phyloP scores from a whole-genome alignment of 2,888 invertebrate genomes.

The Thalpophila matura region DNA sequence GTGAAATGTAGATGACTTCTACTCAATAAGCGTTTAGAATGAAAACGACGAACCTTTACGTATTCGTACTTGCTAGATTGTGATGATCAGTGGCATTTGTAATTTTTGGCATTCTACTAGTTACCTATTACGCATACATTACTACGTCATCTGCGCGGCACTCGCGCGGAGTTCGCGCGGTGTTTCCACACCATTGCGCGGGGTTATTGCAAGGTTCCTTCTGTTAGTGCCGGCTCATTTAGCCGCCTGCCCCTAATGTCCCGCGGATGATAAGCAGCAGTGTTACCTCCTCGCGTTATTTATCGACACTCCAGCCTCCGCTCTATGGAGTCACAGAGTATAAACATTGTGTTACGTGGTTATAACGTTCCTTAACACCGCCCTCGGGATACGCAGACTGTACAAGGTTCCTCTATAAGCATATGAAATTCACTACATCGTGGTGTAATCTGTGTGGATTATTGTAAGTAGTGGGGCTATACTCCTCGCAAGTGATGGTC shows the following conservation, averaged over 20 bases:
- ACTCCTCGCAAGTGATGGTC: slow-evolving; percentile 28
- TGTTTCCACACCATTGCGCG: slow-evolving; percentile 28
- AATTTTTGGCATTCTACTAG: too few relatives aligned
- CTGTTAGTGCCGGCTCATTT: slow-evolving; percentile 45
- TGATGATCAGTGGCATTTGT: too few relatives aligned
- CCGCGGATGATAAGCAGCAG: slow-evolving; percentile 18
- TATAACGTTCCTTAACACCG: slow-evolving; percentile 10
- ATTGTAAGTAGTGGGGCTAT: slow-evolving; percentile 36
- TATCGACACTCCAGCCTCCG: background rate
- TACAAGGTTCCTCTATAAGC: background rate
- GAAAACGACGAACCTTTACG: too few relatives aligned
- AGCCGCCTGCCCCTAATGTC: slow-evolving; percentile 26
- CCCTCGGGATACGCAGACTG: slow-evolving; percentile 18
- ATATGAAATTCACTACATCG: slow-evolving; percentile 26
- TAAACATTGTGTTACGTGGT: slow-evolving; percentile 16
- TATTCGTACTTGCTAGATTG: too few relatives aligned
- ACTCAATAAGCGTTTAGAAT: too few relatives aligned
- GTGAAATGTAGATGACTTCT: too few relatives aligned
- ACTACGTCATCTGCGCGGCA: slow-evolving; percentile 17
- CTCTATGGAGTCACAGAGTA: background rate
- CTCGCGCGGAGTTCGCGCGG: slow-evolving; percentile 6
- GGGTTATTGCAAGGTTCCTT: slow-evolving; percentile 26
- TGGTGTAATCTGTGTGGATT: slow-evolving; percentile 30
- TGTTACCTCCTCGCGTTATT: slow-evolving; percentile 3
- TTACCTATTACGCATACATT: too few relatives aligned